Percentiles rank a stretch among this genome's conserved stretches.
phyloP scores from a whole-genome alignment of 2,797 vertebrate species.

The Tenualosa ilisha region DNA sequence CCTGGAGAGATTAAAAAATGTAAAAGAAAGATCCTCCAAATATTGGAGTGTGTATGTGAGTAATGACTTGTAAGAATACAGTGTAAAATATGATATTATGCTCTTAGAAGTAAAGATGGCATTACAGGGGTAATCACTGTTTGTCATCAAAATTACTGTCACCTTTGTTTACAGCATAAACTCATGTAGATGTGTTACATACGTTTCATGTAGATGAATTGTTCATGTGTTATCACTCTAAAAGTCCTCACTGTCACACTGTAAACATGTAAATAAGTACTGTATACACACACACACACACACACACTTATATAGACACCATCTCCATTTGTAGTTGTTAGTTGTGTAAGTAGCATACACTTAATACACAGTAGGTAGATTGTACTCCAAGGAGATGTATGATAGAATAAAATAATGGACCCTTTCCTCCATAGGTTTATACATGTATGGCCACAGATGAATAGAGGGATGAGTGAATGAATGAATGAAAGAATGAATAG shows the following conservation, averaged over 20 bases:
- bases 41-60: background rate
- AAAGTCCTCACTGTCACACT: background rate
- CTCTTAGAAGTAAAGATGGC: background rate
- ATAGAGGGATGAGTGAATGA: constrained; percentile 17
- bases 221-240: background rate
- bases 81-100: background rate
- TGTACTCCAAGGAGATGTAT: background rate
- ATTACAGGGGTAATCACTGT: background rate
- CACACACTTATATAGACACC: constrained; percentile 55
- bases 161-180: background rate
- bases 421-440: background rate
- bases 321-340: background rate
- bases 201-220: background rate
- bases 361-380: background rate
- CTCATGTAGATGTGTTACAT: too few species aligned
- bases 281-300: background rate
- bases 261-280: background rate
- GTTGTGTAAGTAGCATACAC: background rate
- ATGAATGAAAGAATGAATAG: constrained; percentile 21
- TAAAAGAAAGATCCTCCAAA: background rate
- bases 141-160: background rate
- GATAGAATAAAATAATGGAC: background rate
- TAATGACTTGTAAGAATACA: background rate
- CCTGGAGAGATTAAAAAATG: background rate
- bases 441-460: constrained; percentile 17